A percentile compares a stretch with the other conserved stretches of the same genome.
Evolutionary conservation across 2,113 vertebrate genomes (phyloP).

Genomic region (Chunga burmeisteri): DNA sequence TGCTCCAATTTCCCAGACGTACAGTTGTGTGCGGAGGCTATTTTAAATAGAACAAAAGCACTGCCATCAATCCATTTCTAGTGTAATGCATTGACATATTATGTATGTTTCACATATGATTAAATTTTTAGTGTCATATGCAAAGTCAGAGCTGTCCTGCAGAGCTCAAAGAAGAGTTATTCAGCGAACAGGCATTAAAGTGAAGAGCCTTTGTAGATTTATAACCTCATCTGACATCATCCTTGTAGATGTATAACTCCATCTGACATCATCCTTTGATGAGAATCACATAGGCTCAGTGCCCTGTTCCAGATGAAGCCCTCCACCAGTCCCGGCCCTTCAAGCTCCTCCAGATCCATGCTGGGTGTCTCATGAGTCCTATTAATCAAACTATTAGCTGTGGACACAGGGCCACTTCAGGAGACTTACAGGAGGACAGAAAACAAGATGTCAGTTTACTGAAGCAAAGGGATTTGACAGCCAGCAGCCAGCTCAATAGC

Average conservation of each 20-base stretch:
- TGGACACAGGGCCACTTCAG: background rate
- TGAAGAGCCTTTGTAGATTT: background rate
- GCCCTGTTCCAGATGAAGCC: background rate
- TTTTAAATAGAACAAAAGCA: background rate
- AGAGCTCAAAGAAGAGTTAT: background rate
- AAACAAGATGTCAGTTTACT: background rate
- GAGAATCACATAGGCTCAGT: background rate
- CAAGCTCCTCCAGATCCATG: background rate
- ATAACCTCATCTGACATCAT: background rate
- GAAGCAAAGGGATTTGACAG: background rate
- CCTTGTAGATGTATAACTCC: background rate
- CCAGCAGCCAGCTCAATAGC: background rate
- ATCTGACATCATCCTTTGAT: background rate
- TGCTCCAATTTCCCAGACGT: background rate
- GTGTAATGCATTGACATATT: background rate
- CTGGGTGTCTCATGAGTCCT: background rate
- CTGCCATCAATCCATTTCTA: background rate
- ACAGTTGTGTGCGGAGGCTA: background rate
- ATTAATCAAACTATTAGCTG: background rate
- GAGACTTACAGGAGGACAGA: background rate
- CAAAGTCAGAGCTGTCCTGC: background rate
- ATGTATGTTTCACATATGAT: background rate
- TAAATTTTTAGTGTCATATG: background rate
- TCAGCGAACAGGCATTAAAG: background rate
- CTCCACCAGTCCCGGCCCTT: background rate